Evolutionary conservation across 2,888 invertebrate genomes (phyloP), one percentile per base, ranked within the genome.

Genomic region (Timandra comae): DNA sequence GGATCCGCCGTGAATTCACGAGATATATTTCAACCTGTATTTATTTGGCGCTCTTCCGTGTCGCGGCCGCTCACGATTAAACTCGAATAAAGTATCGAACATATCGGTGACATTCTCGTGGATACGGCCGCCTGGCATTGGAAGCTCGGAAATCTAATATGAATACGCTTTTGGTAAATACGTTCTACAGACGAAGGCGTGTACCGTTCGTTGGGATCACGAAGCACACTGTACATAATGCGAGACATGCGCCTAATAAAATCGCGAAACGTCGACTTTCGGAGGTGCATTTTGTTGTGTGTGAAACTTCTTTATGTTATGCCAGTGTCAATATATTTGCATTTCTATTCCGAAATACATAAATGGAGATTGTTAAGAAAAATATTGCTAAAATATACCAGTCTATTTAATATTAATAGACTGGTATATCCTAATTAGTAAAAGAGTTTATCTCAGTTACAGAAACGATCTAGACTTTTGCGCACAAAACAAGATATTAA

Each of bases 151-250:
- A 79, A 81, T 80, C 79, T 80, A 82, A 82, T 81, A 82, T 82
- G 81, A 80, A 82, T 82, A 78, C 79, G 69, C 58, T 77, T 80
- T 77, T 71, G 77, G 80, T 63, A 66, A 77, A 79, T 75, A 74
- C 66, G 59, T 54, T 56, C 49, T 57, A 52, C 48, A 61, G 65
- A 55, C 58, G 70, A 42, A 54, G 55, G 68, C 60, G 59, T 57
- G 47, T 63, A 60, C 68, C 62, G 65, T 65, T 69, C 70, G 47
- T 34, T 36, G 52, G 56, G 62, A 63, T 63, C 64, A 61, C 56
- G 52, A 57, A 58, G 58, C 63, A 57, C 54, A 33, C 46, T 52
- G 59, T 66, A 69, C 69, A 70, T 71, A 68, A 64, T 61, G 61
- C 56, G 46, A 58, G 61, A 64, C 63, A 57, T 59, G 56, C 55